Evolutionary conservation across 2,797 vertebrate species (phyloP), one percentile per base, ranked within the genome.

Genomic region (Coregonus suidteri): DNA sequence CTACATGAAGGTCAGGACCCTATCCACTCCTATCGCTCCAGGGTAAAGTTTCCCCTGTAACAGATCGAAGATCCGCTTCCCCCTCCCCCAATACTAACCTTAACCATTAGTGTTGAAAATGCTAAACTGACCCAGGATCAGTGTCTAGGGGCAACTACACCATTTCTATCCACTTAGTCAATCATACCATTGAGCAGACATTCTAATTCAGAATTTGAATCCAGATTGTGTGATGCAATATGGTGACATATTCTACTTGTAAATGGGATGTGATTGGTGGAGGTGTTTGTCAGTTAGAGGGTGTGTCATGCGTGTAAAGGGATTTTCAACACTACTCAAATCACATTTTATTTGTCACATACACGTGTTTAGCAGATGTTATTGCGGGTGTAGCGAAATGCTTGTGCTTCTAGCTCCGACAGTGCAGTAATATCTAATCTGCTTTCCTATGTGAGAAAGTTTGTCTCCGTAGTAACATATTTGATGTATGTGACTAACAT

Each of bases 1-100:
- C 3, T 98, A 85, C 86, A 82, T 96, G 74, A 98, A 97, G 97
- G 98, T 99, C 30, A 16, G 52, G 3, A 7, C 6, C 16, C 71
- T 73, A 11, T 59, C 52, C 11, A 11, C 41, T 47, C 41, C 41
- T 11, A 47, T 47, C 41, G 9, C 59, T 64, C 20, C 14, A 3
- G 52, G n/a, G 56, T 64, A 11, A 47, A 47, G 41, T 47, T 47
- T 47, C 9, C 41, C 41, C 41, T 11, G 41, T 47, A 47, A 11
- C 41, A 1, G 41, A 13, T 47, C 9, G 11, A 47, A 7, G 41
- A 47, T 47, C 41, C 3, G 41, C 41, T 11, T 47, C 41, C 41
- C 41, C 41, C 2, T 47, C 9, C 9, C 7, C 41, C 41, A 41
- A 41, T 41, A 41, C 41, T 47, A 47, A 11, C 41, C 41, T 47